These are phyloP conservation scores for Clinocottus analis DNA, from an alignment of 2,113 vertebrate genomes.

Conservation along the genomic window DNA sequence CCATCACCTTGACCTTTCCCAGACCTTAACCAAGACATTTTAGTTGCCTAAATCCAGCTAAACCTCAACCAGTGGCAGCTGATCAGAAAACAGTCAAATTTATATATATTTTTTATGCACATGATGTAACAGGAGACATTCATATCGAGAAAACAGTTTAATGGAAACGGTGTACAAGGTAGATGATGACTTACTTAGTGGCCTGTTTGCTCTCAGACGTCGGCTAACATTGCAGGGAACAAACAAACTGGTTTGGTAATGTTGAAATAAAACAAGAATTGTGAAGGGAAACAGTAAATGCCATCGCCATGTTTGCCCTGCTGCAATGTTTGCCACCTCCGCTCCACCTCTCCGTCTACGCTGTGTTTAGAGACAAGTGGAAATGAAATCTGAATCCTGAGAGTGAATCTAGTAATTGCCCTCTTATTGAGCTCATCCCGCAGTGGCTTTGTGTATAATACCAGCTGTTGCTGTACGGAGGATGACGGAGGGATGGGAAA, in stretches of 20 bases:
- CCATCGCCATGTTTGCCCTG: conserved; percentile 8
- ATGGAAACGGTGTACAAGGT: neutral
- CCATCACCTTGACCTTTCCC: neutral
- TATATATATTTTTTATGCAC: no score
- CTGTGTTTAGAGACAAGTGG: conserved; percentile 13
- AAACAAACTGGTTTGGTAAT: neutral
- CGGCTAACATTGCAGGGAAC: neutral
- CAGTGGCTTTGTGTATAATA: conserved; percentile 27
- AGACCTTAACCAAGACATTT: neutral
- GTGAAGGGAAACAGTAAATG: conserved; percentile 16
- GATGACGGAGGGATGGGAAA: conserved; percentile 5
- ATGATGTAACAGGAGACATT: neutral
- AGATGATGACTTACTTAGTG: neutral
- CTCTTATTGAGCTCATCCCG: conserved; percentile 28
- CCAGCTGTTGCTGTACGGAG: conserved; percentile 29
- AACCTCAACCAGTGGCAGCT: no score
- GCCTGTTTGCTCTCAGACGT: neutral
- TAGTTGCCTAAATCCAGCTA: no score
- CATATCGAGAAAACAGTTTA: neutral
- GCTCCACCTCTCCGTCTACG: neutral
- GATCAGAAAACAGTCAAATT: no score
- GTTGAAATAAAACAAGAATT: conserved; percentile 14
- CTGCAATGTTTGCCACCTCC: conserved; percentile 17
- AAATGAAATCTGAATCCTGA: conserved; percentile 45
- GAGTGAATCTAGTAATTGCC: conserved; percentile 46